Conservation (phyloP, 2,113 vertebrate species). For the Speoplatyrhinus poulsoni region DNA sequence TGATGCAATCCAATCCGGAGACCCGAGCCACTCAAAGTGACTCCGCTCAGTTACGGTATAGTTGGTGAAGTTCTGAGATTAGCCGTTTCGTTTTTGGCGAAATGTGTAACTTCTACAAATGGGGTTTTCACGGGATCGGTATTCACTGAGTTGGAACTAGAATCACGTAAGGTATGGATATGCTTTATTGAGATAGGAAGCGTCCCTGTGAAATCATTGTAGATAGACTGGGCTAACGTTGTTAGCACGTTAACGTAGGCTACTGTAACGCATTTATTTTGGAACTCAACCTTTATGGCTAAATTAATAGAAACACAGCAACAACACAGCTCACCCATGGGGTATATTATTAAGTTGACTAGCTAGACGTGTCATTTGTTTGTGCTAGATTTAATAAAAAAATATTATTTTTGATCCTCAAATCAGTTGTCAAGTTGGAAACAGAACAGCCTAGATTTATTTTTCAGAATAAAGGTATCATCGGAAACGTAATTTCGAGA, state of each 20-base stretch:
- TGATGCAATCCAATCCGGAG: slow-evolving; percentile 64
- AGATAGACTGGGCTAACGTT: slow-evolving; percentile 49
- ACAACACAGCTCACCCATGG: neutral
- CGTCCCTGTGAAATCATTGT: slow-evolving; percentile 6
- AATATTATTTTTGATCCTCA: slow-evolving; percentile 14
- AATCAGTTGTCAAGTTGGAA: slow-evolving; percentile 30
- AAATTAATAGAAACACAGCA: slow-evolving; percentile 4
- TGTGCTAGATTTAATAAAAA: neutral
- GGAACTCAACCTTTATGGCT: neutral
- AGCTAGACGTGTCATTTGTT: neutral
- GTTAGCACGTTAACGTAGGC: slow-evolving; percentile 39
- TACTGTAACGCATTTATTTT: neutral
- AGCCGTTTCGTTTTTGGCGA: neutral
- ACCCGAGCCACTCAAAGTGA: slow-evolving; percentile 43
- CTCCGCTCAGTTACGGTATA: slow-evolving; percentile 37
- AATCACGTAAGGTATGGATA: slow-evolving; percentile 43
- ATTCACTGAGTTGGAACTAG: neutral
- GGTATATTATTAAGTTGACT: neutral
- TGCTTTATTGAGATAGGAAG: neutral
- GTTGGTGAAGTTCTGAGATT: slow-evolving; percentile 17
- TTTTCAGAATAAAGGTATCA: slow-evolving; percentile 57
- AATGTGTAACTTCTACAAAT: neutral
- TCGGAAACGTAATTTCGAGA: neutral
- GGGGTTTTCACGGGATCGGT: slow-evolving; percentile 1
- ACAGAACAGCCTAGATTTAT: neutral